Conservation (phyloP, 2,888 invertebrate genomes). For the Zygogramma bicolorata region DNA sequence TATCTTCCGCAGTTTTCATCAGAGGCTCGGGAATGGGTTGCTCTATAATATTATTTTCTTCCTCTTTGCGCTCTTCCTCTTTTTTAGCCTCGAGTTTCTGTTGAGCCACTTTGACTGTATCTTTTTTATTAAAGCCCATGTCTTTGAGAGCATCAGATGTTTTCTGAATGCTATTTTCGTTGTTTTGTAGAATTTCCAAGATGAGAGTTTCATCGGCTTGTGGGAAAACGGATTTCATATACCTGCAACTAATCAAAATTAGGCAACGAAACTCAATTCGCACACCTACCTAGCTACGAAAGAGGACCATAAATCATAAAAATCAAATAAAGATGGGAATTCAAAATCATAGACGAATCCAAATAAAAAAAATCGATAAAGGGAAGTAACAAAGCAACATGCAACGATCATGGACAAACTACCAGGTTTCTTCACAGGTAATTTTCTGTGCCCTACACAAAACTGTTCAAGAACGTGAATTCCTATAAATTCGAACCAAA, state of each 20-base stretch:
- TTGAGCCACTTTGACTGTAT: constrained; percentile 70
- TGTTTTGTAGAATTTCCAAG: constrained; percentile 84
- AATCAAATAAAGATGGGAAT: not conserved
- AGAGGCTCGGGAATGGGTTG: constrained; percentile 69
- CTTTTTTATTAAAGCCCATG: constrained; percentile 87
- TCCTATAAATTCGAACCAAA: not conserved
- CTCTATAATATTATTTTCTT: constrained; percentile 38
- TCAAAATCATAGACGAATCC: not conserved
- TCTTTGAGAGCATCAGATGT: constrained; percentile 84
- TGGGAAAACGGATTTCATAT: constrained; percentile 91
- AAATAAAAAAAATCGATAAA: not conserved
- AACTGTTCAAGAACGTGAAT: constrained; percentile 31
- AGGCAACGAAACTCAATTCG: constrained; percentile 15
- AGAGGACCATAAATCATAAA: not conserved
- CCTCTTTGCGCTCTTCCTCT: constrained; percentile 52
- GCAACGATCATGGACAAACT: constrained; percentile 15
- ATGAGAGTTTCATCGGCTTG: constrained; percentile 90
- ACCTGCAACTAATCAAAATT: constrained; percentile 71
- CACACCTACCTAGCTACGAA: not conserved
- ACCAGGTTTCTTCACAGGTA: constrained; percentile 13
- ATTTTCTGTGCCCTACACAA: constrained; percentile 16
- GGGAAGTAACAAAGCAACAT: constrained; percentile 21
- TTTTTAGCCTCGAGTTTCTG: constrained; percentile 66
- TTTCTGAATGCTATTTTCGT: constrained; percentile 91
- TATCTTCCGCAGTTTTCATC: constrained; percentile 78